A percentile compares a stretch with the other conserved stretches of the same genome.
phyloP scores from a whole-genome alignment of 2,888 invertebrate species.

The Pecten maximus region DNA sequence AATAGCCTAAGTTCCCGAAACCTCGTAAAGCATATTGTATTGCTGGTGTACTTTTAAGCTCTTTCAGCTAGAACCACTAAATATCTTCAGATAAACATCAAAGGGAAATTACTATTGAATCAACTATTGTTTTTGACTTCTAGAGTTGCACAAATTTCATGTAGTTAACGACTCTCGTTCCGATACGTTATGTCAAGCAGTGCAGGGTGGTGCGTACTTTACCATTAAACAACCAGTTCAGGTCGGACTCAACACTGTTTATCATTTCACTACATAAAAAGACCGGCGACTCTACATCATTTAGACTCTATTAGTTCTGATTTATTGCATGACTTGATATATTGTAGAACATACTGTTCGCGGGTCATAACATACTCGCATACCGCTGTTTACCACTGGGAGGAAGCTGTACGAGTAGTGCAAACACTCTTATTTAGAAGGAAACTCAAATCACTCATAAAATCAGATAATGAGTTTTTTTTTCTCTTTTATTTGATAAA shows the following conservation, averaged over 20 bases:
- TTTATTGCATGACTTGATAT: not conserved
- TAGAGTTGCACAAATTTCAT: constrained; percentile 14
- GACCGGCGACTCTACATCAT: not conserved
- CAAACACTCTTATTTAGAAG: too few relatives aligned
- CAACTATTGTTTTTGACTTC: constrained; percentile 15
- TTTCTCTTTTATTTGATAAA: too few relatives aligned
- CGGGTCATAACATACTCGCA: not conserved
- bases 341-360: not conserved
- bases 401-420: too few relatives aligned
- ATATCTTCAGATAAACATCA: not conserved
- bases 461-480: too few relatives aligned
- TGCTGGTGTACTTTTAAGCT: not conserved
- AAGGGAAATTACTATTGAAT: not conserved
- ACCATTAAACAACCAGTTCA: not conserved
- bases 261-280: not conserved
- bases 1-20: not conserved
- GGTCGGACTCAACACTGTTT: not conserved
- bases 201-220: not conserved
- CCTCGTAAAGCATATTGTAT: not conserved
- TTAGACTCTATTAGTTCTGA: constrained; percentile 8
- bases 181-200: not conserved
- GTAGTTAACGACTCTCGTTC: not conserved
- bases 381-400: too few relatives aligned
- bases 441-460: too few relatives aligned
- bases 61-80: not conserved